Evolutionary conservation across 2,797 vertebrate genomes (phyloP).

Genomic region (Cirrhinus molitorella): DNA sequence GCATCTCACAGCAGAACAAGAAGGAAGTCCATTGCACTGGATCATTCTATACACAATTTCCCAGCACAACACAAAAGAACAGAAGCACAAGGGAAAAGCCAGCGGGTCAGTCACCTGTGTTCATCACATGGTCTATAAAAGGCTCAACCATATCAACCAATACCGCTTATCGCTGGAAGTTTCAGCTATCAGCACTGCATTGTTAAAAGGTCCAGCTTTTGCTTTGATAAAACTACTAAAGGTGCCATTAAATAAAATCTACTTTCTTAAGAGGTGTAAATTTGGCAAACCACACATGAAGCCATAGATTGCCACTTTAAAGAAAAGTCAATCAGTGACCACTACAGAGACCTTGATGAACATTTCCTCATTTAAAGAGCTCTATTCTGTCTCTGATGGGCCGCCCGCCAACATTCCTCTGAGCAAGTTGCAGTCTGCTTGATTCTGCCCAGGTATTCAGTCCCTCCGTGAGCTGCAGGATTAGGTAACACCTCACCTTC

Average conservation of each 20-base stretch:
- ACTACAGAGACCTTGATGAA: slow-evolving; percentile 15
- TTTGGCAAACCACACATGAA: neutral
- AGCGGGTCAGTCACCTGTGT: neutral
- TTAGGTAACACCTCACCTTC: slow-evolving; percentile 43
- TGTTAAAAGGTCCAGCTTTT: neutral
- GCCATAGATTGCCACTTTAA: neutral
- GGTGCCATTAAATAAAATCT: neutral
- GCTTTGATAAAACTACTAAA: neutral
- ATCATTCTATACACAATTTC: slow-evolving; percentile 18
- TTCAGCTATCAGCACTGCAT: neutral
- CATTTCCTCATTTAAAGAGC: slow-evolving; percentile 27
- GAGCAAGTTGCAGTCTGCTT: slow-evolving; percentile 47
- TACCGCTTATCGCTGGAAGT: neutral
- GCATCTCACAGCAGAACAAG: neutral
- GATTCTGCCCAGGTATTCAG: slow-evolving; percentile 49
- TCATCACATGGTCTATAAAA: slow-evolving; percentile 20
- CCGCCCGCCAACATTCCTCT: slow-evolving; percentile 42
- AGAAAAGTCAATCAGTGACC: neutral
- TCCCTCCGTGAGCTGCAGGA: slow-evolving; percentile 28
- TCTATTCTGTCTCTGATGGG: neutral
- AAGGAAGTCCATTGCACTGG: slow-evolving; percentile 17
- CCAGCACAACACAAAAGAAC: slow-evolving; percentile 43
- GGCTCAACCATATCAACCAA: neutral
- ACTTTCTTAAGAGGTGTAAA: neutral
- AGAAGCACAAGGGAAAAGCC: slow-evolving; percentile 43